These are phyloP conservation scores for Parapsyche elsis DNA, from an alignment of 1,140 invertebrate genomes.

Conservation along the genomic window DNA sequence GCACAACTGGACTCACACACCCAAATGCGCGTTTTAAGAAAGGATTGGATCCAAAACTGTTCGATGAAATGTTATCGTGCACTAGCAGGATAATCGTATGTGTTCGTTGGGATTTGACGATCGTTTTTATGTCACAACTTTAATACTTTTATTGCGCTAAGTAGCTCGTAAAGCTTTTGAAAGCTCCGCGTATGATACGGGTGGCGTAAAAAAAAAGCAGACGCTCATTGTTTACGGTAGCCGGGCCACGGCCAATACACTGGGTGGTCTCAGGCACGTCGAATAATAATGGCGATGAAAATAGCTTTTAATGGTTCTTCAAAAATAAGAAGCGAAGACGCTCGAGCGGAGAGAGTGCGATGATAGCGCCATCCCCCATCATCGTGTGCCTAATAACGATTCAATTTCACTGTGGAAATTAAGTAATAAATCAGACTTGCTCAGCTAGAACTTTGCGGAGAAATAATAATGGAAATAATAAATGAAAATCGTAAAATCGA, in stretches of 20 bases:
- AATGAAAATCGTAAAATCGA: too few species aligned
- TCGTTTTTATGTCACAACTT: constrained; percentile 17
- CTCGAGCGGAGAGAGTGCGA: not conserved
- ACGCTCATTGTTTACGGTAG: constrained; percentile 35
- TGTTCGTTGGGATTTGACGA: not conserved
- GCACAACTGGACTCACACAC: constrained; percentile 1
- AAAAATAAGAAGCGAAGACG: constrained; percentile 22
- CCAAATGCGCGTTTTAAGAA: not conserved
- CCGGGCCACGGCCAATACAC: constrained; percentile 12
- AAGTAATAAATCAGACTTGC: too few species aligned
- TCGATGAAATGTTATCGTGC: not conserved
- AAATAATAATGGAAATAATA: too few species aligned
- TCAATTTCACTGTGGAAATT: too few species aligned
- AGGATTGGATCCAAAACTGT: not conserved
- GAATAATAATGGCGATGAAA: constrained; percentile 40
- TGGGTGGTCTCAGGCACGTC: constrained; percentile 35
- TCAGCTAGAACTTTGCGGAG: too few species aligned
- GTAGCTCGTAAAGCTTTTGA: constrained; percentile 30
- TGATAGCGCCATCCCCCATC: not conserved
- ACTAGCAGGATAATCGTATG: not conserved
- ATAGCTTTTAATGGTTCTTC: constrained; percentile 35
- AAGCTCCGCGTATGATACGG: not conserved
- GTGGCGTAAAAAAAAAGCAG: constrained; percentile 28
- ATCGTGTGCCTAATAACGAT: too few species aligned
- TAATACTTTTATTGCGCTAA: constrained; percentile 35